These are phyloP conservation scores for Harpalus rubripes DNA, from an alignment of 2,888 invertebrate genomes.

Conservation along the genomic window DNA sequence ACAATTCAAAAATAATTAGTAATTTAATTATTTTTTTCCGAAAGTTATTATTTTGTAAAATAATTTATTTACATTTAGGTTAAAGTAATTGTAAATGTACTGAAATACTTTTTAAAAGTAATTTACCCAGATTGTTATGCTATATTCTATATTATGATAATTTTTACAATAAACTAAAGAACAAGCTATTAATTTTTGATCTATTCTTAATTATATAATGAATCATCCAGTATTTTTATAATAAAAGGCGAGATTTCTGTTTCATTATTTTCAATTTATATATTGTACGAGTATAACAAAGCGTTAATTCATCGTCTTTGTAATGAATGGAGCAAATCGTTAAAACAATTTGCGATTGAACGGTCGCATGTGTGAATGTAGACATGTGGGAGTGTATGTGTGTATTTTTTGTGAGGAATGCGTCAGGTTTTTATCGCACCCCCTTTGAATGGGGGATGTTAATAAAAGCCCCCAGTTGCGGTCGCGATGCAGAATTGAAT, in stretches of 20 bases:
- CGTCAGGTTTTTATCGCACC: constrained; percentile 67
- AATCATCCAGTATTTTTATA: neutral
- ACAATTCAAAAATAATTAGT: too few relatives aligned
- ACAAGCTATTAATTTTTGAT: too few relatives aligned
- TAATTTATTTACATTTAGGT: too few relatives aligned
- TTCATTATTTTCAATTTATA: neutral
- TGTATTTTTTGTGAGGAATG: constrained; percentile 65
- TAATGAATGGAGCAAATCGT: neutral
- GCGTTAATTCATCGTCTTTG: neutral
- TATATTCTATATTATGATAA: too few relatives aligned
- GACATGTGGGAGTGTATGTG: constrained; percentile 14
- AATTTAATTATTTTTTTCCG: too few relatives aligned
- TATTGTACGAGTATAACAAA: neutral
- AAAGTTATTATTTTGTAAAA: too few relatives aligned
- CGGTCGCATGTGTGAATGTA: constrained; percentile 9
- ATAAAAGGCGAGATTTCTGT: neutral
- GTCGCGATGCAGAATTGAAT: constrained; percentile 67
- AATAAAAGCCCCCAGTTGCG: constrained; percentile 65
- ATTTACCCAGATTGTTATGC: too few relatives aligned
- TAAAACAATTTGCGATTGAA: constrained; percentile 19
- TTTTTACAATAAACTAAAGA: too few relatives aligned
- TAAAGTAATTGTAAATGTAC: too few relatives aligned
- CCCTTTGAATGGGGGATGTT: constrained; percentile 66
- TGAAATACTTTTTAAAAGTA: too few relatives aligned
- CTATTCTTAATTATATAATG: too few relatives aligned